phyloP scores from a whole-genome alignment of 2,113 vertebrate genomes.

The Hypanus sabinus region DNA sequence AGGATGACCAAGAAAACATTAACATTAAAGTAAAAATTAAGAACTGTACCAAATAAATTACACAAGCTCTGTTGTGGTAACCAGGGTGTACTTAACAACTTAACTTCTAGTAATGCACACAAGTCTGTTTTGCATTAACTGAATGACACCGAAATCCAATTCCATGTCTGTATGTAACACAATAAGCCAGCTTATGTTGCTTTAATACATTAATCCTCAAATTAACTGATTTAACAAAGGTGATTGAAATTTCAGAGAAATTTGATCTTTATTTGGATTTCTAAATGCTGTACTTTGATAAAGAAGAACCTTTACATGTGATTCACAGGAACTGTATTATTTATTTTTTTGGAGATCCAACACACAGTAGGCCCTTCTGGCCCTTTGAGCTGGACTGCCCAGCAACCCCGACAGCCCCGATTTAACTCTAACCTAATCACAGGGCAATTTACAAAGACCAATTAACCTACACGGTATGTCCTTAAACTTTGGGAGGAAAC shows the following conservation, averaged over 20 bases:
- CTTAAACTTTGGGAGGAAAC: too few relatives aligned
- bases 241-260: background rate
- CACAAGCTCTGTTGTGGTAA: background rate
- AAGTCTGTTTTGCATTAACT: constrained; percentile 27
- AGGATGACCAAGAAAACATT: background rate
- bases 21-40: background rate
- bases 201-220: constrained; percentile 12
- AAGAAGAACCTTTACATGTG: background rate
- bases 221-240: constrained; percentile 33
- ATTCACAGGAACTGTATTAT: background rate
- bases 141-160: background rate
- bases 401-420: too few relatives aligned
- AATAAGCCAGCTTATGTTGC: background rate
- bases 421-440: too few relatives aligned
- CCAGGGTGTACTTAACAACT: background rate
- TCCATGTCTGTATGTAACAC: constrained; percentile 14
- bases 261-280: constrained; percentile 25
- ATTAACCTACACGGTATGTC: too few relatives aligned
- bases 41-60: background rate
- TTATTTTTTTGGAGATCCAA: background rate
- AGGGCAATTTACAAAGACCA: too few relatives aligned
- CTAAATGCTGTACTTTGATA: background rate
- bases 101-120: background rate
- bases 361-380: too few relatives aligned
- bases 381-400: too few relatives aligned